Evolutionary conservation across 2,888 invertebrate genomes (phyloP).

Genomic region (Omphaloscelis lunosa): DNA sequence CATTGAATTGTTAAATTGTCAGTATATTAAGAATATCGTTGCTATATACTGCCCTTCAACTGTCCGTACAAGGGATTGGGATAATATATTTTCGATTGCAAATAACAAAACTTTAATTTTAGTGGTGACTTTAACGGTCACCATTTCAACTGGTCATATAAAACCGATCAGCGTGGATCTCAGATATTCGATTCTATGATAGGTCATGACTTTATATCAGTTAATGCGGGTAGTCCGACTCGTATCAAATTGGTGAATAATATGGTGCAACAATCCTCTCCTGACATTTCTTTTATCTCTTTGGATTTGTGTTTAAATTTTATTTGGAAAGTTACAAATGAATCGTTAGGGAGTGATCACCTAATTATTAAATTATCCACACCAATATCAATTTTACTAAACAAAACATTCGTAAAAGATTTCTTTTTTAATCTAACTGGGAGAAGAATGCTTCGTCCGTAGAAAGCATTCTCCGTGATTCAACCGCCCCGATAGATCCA

Average conservation of each 20-base stretch:
- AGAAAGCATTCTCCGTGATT: background rate
- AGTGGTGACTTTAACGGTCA: no score
- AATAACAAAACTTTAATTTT: no score
- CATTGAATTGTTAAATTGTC: no score
- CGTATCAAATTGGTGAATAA: slow-evolving; percentile 1
- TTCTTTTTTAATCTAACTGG: background rate
- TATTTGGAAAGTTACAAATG: slow-evolving; percentile 1
- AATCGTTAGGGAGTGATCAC: background rate
- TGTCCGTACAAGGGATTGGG: no score
- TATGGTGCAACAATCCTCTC: background rate
- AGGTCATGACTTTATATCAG: background rate
- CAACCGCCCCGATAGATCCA: background rate
- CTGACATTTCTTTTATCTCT: slow-evolving; percentile 1
- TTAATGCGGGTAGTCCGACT: slow-evolving; percentile 1
- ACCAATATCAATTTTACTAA: background rate
- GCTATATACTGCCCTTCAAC: no score
- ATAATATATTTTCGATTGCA: no score
- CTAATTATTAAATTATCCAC: slow-evolving; percentile 6
- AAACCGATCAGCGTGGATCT: background rate
- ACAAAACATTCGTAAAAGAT: background rate
- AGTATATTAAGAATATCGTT: no score
- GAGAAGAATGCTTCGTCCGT: background rate
- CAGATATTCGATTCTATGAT: background rate
- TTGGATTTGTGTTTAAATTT: background rate
- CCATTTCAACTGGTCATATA: slow-evolving; percentile 1